Conservation (phyloP, 2,797 vertebrate species). For the Bradypus variegatus region DNA sequence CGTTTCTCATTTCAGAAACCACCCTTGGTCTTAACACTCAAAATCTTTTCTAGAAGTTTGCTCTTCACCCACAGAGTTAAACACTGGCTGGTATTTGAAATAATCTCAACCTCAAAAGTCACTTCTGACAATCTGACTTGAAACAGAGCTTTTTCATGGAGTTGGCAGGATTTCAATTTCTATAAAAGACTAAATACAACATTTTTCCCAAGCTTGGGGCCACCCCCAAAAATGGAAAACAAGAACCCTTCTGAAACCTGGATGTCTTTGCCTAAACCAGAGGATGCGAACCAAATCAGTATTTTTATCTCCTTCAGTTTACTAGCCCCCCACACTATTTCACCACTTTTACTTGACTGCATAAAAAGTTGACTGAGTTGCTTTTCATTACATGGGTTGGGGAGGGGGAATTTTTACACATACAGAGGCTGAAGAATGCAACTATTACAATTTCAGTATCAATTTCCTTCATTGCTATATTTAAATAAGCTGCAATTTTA, state of each 20-base stretch:
- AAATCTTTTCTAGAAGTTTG: slow-evolving; percentile 15
- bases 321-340: background rate
- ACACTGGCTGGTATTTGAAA: slow-evolving; percentile 44
- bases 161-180: slow-evolving; percentile 35
- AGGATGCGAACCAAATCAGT: background rate
- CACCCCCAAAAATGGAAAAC: background rate
- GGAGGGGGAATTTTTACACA: background rate
- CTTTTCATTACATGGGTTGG: background rate
- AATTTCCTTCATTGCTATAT: background rate
- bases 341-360: background rate
- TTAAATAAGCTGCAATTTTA: slow-evolving; percentile 22
- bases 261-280: background rate
- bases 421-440: background rate
- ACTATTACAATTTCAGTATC: slow-evolving; percentile 17
- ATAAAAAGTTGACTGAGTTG: background rate
- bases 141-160: slow-evolving; percentile 21
- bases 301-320: background rate
- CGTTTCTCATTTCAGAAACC: slow-evolving; percentile 8
- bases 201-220: background rate
- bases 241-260: background rate
- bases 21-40: slow-evolving; percentile 34
- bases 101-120: slow-evolving; percentile 44
- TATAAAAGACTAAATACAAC: slow-evolving; percentile 4
- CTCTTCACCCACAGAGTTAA: slow-evolving; percentile 11
- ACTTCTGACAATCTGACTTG: slow-evolving; percentile 28